phyloP scores from a whole-genome alignment of 1,140 invertebrate genomes.

The Leptinotarsa texana region DNA sequence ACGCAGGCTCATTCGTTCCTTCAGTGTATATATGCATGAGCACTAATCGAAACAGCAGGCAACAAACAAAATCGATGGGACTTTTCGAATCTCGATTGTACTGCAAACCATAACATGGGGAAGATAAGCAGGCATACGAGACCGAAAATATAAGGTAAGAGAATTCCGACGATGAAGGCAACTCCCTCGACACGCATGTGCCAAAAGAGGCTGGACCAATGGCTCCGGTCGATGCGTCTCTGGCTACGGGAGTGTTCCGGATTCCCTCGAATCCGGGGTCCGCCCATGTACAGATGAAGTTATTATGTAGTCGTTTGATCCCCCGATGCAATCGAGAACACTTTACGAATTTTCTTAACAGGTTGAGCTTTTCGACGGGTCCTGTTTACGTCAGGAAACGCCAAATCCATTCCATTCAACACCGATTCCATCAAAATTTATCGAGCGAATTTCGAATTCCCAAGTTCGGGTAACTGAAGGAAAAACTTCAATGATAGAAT shows the following conservation, averaged over 20 bases:
- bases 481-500: no score
- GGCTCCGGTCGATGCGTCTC: conserved; percentile 47
- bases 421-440: no score
- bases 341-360: no score
- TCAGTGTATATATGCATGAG: no score
- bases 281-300: conserved; percentile 53
- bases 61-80: neutral
- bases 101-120: neutral
- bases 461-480: no score
- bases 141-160: conserved; percentile 40
- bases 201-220: conserved; percentile 44
- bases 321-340: neutral
- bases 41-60: neutral
- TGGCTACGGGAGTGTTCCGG: conserved; percentile 12
- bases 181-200: conserved; percentile 28
- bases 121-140: neutral
- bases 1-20: no score
- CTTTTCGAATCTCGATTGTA: neutral
- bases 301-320: conserved; percentile 38
- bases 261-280: conserved; percentile 35
- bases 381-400: no score
- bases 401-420: no score
- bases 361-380: no score
- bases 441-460: no score
- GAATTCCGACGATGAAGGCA: conserved; percentile 41